These are phyloP conservation scores for Kryptopterus vitreolus DNA, from an alignment of 2,797 vertebrate species.

Conservation along the genomic window DNA sequence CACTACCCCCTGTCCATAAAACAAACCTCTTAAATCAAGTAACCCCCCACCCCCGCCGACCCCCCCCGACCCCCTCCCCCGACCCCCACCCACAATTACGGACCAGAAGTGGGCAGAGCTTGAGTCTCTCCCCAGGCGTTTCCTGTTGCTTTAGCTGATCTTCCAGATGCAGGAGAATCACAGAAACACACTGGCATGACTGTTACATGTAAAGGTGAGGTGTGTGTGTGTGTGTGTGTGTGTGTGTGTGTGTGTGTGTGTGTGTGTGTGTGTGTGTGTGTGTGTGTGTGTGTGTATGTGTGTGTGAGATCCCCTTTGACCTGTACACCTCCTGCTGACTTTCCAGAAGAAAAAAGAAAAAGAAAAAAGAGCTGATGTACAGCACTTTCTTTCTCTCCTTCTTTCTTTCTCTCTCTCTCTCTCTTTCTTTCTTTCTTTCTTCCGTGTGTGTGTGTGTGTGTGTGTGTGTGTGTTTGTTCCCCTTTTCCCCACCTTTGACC, in stretches of 20 bases:
- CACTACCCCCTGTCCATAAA: slow-evolving; percentile 19
- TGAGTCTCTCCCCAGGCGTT: slow-evolving; percentile 14
- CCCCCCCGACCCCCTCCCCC: neutral
- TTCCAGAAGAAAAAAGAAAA: slow-evolving; percentile 49
- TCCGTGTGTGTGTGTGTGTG: slow-evolving; percentile 25
- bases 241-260: slow-evolving; percentile 32
- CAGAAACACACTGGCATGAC: slow-evolving; percentile 59
- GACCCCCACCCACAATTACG: slow-evolving; percentile 8
- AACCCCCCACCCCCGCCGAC: neutral
- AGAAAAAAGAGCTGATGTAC: slow-evolving; percentile 21
- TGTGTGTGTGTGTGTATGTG: too few species aligned
- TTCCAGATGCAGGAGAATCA: slow-evolving; percentile 55
- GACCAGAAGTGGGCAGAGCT: slow-evolving; percentile 14
- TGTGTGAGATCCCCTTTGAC: slow-evolving; percentile 19
- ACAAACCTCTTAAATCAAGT: too few species aligned
- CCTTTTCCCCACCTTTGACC: slow-evolving; percentile 4
- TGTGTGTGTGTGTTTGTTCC: slow-evolving; percentile 25
- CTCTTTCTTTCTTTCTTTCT: too few species aligned
- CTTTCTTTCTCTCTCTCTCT: too few species aligned
- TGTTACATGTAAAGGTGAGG: slow-evolving; percentile 55
- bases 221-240: slow-evolving; percentile 37
- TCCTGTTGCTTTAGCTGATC: slow-evolving; percentile 38
- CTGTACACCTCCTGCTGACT: slow-evolving; percentile 56
- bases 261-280: slow-evolving; percentile 47
- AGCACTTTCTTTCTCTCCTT: slow-evolving; percentile 21